A percentile compares a stretch with the other conserved stretches of the same genome.
phyloP scores from a whole-genome alignment of 2,888 invertebrate genomes.

The Ceratothoa steindachneri region DNA sequence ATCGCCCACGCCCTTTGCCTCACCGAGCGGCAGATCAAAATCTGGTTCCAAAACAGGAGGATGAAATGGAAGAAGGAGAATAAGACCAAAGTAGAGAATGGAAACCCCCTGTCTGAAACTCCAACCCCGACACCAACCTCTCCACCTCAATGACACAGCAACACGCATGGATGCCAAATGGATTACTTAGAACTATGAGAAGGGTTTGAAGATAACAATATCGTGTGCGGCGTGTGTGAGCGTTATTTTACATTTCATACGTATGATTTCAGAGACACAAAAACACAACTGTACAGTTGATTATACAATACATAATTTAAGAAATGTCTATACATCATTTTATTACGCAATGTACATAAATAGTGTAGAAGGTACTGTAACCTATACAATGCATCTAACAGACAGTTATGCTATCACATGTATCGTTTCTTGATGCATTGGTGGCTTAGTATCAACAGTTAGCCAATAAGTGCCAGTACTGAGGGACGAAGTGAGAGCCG shows the following conservation, averaged over 20 bases:
- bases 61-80: conserved; percentile 87
- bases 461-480: conserved; percentile 2
- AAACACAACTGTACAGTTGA: not conserved
- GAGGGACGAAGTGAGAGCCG: not conserved
- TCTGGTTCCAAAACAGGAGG: conserved; percentile 79
- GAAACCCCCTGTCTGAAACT: conserved; percentile 44
- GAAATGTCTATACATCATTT: conserved; percentile 3
- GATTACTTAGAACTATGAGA: conserved; percentile 5
- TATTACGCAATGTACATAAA: conserved; percentile 8
- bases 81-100: conserved; percentile 55
- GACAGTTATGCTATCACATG: not conserved
- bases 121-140: conserved; percentile 46
- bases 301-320: not conserved
- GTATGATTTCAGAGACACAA: not conserved
- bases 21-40: conserved; percentile 84
- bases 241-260: conserved; percentile 2
- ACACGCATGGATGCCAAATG: conserved; percentile 8
- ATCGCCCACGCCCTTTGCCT: conserved; percentile 93
- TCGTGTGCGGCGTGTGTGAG: not conserved
- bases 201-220: not conserved
- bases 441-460: not conserved
- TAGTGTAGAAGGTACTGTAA: conserved; percentile 12
- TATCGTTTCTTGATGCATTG: not conserved
- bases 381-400: not conserved
- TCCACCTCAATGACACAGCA: conserved; percentile 39